Evolutionary conservation across 2,113 vertebrate species (phyloP), one percentile per base, ranked within the genome.

Genomic region (Nothoprocta pentlandii): DNA sequence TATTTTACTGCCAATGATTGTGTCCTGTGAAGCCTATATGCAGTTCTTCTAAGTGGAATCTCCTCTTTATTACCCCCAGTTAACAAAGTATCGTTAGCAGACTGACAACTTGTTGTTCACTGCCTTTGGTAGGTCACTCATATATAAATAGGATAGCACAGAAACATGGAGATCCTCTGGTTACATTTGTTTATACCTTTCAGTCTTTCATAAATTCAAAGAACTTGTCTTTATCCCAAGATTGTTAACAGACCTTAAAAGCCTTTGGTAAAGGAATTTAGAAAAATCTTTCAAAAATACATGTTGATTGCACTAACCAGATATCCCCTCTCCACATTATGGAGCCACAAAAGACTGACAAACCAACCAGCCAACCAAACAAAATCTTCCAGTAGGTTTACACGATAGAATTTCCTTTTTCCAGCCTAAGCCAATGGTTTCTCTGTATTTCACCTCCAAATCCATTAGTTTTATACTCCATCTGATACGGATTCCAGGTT

Each of bases 381-480:
- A 77, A 73, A 86, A 44, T 2, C 2, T 30, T 79, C 26, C 15
- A 0, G 2, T 6, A 71, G 13, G 63, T 41, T 68, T 26, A 68
- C 9, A 28, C 28, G 23, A 30, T 12, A 87, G 36, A 71, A 82
- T 54, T 75, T 79, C 14, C 42, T 85, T 15, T 67, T 76, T 10
- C 5, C 75, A 76, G 76, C 4, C 0, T 0, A 17, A 19, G 10
- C 14, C 22, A 64, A 13, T 6, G 68, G 6, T 73, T 64, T 53
- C 5, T 4, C 7, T 46, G 11, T 28, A 6, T 23, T 76, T 64
- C 83, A 22, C 15, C 4, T 1, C 10, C 8, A 16, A 2, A 11
- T 16, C 13, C 10, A 25, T 10, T 30, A 36, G 7, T 44, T 80
- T 16, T 47, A 15, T 25, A 4, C 16, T 77, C 58, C 19, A 84